Evolutionary conservation across 2,888 invertebrate genomes (phyloP).

Genomic region (Xylophagus ater): DNA sequence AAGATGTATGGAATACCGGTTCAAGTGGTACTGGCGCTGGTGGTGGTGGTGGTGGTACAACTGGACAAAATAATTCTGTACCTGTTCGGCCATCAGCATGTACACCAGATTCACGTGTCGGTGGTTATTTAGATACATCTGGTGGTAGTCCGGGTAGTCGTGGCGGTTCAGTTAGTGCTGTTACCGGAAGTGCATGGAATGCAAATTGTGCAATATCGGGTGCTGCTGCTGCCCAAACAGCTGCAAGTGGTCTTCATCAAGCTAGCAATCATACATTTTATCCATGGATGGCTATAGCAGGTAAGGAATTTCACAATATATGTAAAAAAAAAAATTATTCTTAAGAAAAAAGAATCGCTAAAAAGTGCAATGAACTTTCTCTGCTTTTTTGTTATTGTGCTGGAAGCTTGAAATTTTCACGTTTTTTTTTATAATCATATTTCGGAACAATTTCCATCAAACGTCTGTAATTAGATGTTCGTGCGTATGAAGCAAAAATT

Average conservation of each 20-base stretch:
- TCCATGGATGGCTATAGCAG: slow-evolving; percentile 99
- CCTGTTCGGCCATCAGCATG: slow-evolving; percentile 77
- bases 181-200: slow-evolving; percentile 64
- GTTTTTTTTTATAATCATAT: neutral
- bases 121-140: slow-evolving; percentile 66
- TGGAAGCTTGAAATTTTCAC: too few relatives aligned
- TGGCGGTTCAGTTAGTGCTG: slow-evolving; percentile 50
- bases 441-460: too few relatives aligned
- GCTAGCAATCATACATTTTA: slow-evolving; percentile 88
- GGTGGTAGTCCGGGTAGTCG: slow-evolving; percentile 62
- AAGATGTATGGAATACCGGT: slow-evolving; percentile 53
- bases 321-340: too few relatives aligned
- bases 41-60: slow-evolving; percentile 51
- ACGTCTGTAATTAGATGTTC: too few relatives aligned
- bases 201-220: slow-evolving; percentile 75
- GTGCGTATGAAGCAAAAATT: too few relatives aligned
- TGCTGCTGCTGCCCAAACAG: slow-evolving; percentile 64
- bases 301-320: slow-evolving; percentile 48
- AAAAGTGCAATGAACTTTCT: too few relatives aligned
- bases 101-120: slow-evolving; percentile 76
- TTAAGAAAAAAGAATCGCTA: too few relatives aligned
- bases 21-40: slow-evolving; percentile 39
- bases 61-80: slow-evolving; percentile 33
- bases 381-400: too few relatives aligned
- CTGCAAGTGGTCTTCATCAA: slow-evolving; percentile 81